Conservation (phyloP, 2,797 vertebrate genomes). For the Poecile montanus region DNA sequence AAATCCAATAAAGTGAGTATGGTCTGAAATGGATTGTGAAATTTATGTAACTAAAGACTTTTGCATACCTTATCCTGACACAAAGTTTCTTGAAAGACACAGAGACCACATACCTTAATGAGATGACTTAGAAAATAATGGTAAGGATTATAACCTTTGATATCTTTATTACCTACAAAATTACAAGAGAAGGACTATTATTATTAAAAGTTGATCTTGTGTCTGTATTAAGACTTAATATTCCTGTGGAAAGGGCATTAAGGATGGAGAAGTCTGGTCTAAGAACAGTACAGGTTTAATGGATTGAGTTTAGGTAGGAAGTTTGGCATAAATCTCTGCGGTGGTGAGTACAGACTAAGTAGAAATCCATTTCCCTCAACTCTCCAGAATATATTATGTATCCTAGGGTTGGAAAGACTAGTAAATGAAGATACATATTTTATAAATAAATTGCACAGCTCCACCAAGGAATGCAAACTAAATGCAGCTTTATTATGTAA, state of each 20-base stretch:
- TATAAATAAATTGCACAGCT: slow-evolving; percentile 26
- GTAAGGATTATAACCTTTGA: slow-evolving; percentile 44
- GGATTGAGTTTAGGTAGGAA: slow-evolving; percentile 38
- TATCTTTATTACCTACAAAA: slow-evolving; percentile 52
- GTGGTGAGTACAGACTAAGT: slow-evolving; percentile 11
- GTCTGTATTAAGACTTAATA: slow-evolving; percentile 41
- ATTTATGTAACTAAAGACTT: slow-evolving; percentile 41
- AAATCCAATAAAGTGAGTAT: slow-evolving; percentile 54
- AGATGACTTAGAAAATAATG: slow-evolving; percentile 57
- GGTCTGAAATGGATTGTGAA: slow-evolving; percentile 39
- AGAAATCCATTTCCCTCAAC: slow-evolving; percentile 49
- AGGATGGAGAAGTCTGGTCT: slow-evolving; percentile 9
- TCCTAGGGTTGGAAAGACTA: slow-evolving; percentile 1
- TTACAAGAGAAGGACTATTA: slow-evolving; percentile 21
- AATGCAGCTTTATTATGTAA: slow-evolving; percentile 2
- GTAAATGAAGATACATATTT: slow-evolving; percentile 29
- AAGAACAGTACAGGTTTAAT: slow-evolving; percentile 43
- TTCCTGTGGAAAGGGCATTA: slow-evolving; percentile 46
- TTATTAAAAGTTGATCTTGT: slow-evolving; percentile 48
- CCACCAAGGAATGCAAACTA: background rate
- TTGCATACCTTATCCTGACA: slow-evolving; percentile 15
- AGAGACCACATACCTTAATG: slow-evolving; percentile 32
- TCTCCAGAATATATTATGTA: slow-evolving; percentile 2
- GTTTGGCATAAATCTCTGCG: slow-evolving; percentile 31
- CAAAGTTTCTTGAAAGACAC: slow-evolving; percentile 52